Conservation (phyloP, 92 coral and sea anemone genomes). For the Galaxea fascicularis region DNA sequence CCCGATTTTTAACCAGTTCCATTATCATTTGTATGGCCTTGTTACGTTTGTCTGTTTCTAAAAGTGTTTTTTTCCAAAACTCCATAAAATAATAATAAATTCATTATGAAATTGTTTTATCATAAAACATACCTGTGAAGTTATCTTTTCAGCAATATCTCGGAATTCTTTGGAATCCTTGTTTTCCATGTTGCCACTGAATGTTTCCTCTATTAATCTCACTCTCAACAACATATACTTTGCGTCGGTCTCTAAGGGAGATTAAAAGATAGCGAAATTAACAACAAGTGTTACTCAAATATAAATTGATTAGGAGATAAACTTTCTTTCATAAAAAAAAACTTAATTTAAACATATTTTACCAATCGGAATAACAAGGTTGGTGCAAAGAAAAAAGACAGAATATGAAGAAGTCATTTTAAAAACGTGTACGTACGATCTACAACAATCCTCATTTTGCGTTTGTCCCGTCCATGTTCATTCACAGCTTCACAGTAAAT, state of each 20-base stretch:
- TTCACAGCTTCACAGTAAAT: constrained; percentile 63
- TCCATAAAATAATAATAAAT: too few species aligned
- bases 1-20: too few species aligned
- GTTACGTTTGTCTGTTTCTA: too few species aligned
- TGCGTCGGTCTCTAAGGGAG: constrained; percentile 52
- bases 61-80: too few species aligned
- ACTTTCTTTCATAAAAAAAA: too few species aligned
- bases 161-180: constrained; percentile 60
- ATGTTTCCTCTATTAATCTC: constrained; percentile 44
- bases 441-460: constrained; percentile 46
- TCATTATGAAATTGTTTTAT: neutral
- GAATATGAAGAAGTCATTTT: neutral
- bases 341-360: neutral
- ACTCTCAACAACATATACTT: constrained; percentile 50
- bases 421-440: constrained; percentile 49
- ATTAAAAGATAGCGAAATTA: too few species aligned
- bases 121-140: constrained; percentile 34
- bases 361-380: neutral
- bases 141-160: constrained; percentile 38
- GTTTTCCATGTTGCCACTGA: constrained; percentile 34
- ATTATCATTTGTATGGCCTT: too few species aligned
- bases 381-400: neutral
- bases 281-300: neutral
- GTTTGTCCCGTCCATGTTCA: constrained; percentile 44
- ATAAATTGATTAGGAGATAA: too few species aligned